Evolutionary conservation across 2,888 invertebrate species (phyloP).

Genomic region (Amaurobius ferox): DNA sequence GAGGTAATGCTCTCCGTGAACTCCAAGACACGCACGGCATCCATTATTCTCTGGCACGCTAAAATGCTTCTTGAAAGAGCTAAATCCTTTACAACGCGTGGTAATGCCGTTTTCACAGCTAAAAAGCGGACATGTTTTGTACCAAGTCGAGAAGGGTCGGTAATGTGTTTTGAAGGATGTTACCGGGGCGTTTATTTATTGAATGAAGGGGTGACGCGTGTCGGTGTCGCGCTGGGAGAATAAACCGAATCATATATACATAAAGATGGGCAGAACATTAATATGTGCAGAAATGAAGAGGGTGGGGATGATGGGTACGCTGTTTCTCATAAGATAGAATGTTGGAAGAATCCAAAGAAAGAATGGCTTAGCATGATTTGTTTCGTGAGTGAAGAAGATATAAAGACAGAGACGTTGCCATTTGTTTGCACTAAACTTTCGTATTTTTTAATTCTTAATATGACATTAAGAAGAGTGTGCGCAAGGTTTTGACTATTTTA

Average conservation of each 20-base stretch:
- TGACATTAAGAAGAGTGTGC: no score
- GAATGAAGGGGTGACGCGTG: neutral
- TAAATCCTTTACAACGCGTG: neutral
- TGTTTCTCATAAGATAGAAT: no score
- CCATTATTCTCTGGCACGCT: slow-evolving; percentile 26
- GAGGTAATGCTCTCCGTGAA: slow-evolving; percentile 28
- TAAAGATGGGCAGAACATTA: neutral
- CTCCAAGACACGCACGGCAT: slow-evolving; percentile 24
- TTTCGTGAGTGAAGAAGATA: no score
- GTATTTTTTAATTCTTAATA: no score
- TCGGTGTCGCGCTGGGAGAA: neutral
- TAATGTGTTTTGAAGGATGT: neutral
- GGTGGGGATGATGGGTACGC: neutral
- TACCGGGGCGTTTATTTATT: neutral
- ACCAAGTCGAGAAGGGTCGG: neutral
- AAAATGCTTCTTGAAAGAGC: neutral
- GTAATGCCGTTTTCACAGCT: slow-evolving; percentile 1
- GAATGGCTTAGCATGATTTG: no score
- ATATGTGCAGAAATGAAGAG: slow-evolving; percentile 2
- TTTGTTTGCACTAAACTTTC: no score
- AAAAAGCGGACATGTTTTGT: slow-evolving; percentile 14
- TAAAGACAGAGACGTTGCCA: no score
- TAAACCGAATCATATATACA: neutral
- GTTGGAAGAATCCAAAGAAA: no score
- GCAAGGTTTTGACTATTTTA: no score